Conservation (phyloP, 1,140 invertebrate species). For the Brachionus sp. region DNA sequence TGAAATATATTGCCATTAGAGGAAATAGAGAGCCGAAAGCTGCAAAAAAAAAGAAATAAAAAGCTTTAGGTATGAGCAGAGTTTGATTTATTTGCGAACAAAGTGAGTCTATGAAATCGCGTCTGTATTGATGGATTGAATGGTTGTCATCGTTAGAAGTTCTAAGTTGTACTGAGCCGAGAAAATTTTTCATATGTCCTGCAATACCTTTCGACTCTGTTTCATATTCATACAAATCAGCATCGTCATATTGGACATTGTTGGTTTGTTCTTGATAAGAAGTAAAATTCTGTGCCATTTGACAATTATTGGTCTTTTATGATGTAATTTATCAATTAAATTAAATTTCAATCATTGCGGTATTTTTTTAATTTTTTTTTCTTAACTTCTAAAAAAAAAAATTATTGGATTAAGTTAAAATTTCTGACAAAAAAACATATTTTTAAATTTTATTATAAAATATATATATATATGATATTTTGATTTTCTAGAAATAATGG, state of each 20-base stretch:
- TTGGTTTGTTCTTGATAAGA: not conserved
- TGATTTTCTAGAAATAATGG: too few relatives aligned
- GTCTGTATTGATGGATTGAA: not conserved
- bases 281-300: not conserved
- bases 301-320: too few relatives aligned
- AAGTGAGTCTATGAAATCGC: slow-evolving; percentile 32
- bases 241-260: not conserved
- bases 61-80: slow-evolving; percentile 84
- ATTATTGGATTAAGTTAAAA: too few relatives aligned
- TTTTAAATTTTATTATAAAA: too few relatives aligned
- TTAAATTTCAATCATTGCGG: too few relatives aligned
- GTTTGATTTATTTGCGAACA: slow-evolving; percentile 67
- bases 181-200: not conserved
- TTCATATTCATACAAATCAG: slow-evolving; percentile 30
- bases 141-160: not conserved
- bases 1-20: slow-evolving; percentile 96
- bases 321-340: too few relatives aligned
- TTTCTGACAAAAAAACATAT: too few relatives aligned
- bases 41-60: slow-evolving; percentile 99
- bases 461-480: too few relatives aligned
- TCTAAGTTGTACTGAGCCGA: not conserved
- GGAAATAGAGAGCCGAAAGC: slow-evolving; percentile 97
- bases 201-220: not conserved
- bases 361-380: too few relatives aligned
- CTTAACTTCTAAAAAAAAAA: too few relatives aligned